Percentiles rank a stretch among this genome's conserved stretches.
Evolutionary conservation across 2,113 vertebrate species (phyloP).

Genomic region (Mormoops blainvillei): DNA sequence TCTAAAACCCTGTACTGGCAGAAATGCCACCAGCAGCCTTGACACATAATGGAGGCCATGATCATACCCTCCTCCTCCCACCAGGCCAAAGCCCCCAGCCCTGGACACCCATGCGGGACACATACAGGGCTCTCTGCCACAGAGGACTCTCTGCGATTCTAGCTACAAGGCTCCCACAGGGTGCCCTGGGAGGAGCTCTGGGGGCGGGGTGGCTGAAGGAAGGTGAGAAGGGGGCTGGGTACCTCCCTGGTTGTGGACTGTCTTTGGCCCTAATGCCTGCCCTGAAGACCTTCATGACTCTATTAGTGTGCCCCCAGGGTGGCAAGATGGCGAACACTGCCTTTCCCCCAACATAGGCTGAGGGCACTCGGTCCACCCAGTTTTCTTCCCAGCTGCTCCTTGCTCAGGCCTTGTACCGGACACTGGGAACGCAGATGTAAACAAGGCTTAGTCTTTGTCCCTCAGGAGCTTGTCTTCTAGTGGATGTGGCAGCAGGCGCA

Average conservation of each 20-base stretch:
- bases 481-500: background rate
- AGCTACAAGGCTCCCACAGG: background rate
- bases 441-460: background rate
- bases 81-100: background rate
- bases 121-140: background rate
- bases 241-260: background rate
- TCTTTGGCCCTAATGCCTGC: background rate
- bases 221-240: background rate
- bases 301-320: background rate
- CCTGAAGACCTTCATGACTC: background rate
- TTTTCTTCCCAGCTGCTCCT: background rate
- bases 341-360: background rate
- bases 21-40: background rate
- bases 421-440: background rate
- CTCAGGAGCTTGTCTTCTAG: rapidly evolving
- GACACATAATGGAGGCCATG: background rate
- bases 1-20: background rate
- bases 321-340: background rate
- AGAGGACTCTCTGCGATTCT: background rate
- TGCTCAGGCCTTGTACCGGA: background rate
- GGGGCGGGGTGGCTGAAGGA: rapidly evolving
- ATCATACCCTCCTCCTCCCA: rapidly evolving
- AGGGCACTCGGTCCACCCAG: background rate
- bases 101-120: background rate
- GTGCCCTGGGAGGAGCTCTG: background rate